Evolutionary conservation across 2,113 vertebrate genomes (phyloP).

Genomic region (Ploceus nigricollis): DNA sequence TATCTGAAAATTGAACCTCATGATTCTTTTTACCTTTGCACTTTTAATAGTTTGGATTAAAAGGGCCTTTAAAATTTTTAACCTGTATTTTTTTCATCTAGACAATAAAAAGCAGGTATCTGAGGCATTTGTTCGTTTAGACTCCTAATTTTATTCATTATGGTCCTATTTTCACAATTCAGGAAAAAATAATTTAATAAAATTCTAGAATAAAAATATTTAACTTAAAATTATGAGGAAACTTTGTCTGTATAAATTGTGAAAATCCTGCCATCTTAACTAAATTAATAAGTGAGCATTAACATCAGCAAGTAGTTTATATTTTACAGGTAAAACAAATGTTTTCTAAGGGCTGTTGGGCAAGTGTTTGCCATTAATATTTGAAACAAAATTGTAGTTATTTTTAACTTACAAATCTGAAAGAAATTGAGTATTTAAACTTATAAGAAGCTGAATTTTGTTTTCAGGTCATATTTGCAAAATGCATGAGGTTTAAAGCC

Average conservation of each 20-base stretch:
- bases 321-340: background rate
- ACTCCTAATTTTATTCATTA: background rate
- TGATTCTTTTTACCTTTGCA: background rate
- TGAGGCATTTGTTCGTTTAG: background rate
- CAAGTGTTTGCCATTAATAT: background rate
- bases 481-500: conserved; percentile 61
- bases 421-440: background rate
- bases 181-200: background rate
- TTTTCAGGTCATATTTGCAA: conserved; percentile 68
- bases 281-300: background rate
- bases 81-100: background rate
- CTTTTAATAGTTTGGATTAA: background rate
- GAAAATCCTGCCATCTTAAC: background rate
- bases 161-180: background rate
- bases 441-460: background rate
- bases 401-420: background rate
- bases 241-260: background rate
- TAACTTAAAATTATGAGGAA: background rate
- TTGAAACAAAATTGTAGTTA: background rate
- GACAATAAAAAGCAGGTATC: background rate
- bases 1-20: background rate
- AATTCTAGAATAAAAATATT: background rate
- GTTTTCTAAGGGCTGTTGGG: background rate
- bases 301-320: background rate
- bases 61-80: background rate